Evolutionary conservation across 2,797 vertebrate genomes (phyloP).

Genomic region (Lepus townsendii): DNA sequence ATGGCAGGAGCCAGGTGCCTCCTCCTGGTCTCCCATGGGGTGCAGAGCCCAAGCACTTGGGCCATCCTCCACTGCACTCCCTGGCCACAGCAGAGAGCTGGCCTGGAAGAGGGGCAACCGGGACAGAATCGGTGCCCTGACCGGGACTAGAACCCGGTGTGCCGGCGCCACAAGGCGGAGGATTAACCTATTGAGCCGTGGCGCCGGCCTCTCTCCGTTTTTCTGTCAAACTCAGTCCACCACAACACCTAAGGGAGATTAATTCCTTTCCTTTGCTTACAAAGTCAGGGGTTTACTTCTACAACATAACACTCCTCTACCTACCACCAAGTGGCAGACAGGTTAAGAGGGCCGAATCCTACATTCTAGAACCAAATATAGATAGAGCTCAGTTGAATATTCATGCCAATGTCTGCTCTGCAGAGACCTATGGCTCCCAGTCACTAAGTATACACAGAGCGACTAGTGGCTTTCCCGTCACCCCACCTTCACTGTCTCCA

Average conservation of each 20-base stretch:
- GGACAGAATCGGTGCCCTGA: no score
- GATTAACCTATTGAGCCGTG: no score
- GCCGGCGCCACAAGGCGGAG: no score
- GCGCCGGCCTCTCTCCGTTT: constrained; percentile 29
- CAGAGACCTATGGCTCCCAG: background rate
- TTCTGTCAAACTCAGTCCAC: constrained; percentile 60
- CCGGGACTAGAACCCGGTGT: no score
- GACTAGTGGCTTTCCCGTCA: background rate
- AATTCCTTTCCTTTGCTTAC: background rate
- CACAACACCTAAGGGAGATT: constrained; percentile 5
- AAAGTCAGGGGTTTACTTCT: background rate
- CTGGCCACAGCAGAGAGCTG: no score
- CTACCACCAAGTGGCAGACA: background rate
- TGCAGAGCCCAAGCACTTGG: no score
- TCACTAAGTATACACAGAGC: background rate
- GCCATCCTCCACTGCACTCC: no score
- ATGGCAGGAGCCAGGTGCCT: no score
- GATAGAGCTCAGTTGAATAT: background rate
- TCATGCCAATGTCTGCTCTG: background rate
- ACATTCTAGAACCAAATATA: background rate
- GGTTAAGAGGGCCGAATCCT: background rate
- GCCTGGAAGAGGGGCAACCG: no score
- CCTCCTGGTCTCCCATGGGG: no score
- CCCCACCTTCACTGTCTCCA: background rate
- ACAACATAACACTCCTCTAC: background rate